Base-by-base conservation (phyloP, 64 coral and sea anemone genomes). In the Astreopora myriophthalma region DNA sequence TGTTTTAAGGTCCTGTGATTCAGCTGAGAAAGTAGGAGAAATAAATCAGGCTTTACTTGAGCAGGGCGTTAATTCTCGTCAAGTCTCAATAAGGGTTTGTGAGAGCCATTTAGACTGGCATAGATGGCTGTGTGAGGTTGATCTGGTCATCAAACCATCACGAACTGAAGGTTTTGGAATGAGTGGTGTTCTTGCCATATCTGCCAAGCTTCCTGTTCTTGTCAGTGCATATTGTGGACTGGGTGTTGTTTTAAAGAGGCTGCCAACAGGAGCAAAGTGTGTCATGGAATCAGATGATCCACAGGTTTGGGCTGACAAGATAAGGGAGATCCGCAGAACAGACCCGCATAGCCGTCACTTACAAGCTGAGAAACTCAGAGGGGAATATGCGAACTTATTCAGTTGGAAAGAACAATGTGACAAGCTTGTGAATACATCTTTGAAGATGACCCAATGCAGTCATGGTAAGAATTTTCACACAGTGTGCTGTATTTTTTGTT, bases 81-180 rank as follows among this genome's bases (percentile, higher is more conserved):
- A 83, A 19, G 22, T 83, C 32, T 25, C 4, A 24, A 57, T 83
- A 14, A 64, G 57, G n/a, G 30, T 64, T 14, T n/a, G 29, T 17
- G 57, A 63, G 14, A 83, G 79, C 20, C 79, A 26, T 38, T 17
- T 38, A 16, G 79, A 83, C 16, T 83, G 79, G 79, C 34, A 22
- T 0, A 65, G 34, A 38, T 39, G 8, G 52, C 33, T 83, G 20
- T 63, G 79, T 25, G 22, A 83, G 11, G 57, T 32, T 5, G 79
- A 83, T 37, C 79, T 83, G 58, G 33, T 61, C 22, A 83, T 83
- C 25, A 83, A 64, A 23, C 79, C 79, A 36, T 83, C 79, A 64
- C n/a, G 79, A 83, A 65, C 30, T 83, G 79, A 83, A 64, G 79
- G 79, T 14, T 83, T 64, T 63, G 79, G 79, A 42, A 83, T 83